A percentile compares a stretch with the other conserved stretches of the same genome.
phyloP scores from a whole-genome alignment of 2,888 invertebrate species.

The Acanthosepion lycidas region DNA sequence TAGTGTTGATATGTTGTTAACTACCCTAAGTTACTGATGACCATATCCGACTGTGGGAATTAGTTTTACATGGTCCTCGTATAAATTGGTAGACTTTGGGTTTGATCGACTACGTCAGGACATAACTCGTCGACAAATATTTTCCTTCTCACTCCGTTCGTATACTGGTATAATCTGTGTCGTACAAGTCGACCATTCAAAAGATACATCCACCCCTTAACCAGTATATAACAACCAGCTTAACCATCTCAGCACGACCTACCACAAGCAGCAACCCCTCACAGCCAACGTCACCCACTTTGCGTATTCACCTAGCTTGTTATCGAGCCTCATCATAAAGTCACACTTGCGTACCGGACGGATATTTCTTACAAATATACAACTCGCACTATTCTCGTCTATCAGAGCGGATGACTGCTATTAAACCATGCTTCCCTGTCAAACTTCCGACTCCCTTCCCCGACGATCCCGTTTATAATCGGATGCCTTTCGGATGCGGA shows the following conservation, averaged over 20 bases:
- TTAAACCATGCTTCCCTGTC: neutral
- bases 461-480: neutral
- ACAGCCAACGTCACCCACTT: neutral
- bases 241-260: neutral
- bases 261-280: neutral
- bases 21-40: no score
- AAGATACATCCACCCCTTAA: neutral
- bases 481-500: neutral
- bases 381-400: conserved; percentile 17
- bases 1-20: no score
- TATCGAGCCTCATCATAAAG: conserved; percentile 20
- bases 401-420: conserved; percentile 33
- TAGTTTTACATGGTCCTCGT: neutral
- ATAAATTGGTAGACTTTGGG: neutral
- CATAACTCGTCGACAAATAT: neutral
- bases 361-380: conserved; percentile 22
- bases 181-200: neutral
- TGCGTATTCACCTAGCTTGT: conserved; percentile 12
- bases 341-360: conserved; percentile 22
- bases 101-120: neutral
- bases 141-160: neutral
- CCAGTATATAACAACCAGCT: neutral
- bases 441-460: neutral
- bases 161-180: neutral
- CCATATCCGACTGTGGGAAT: no score